Evolutionary conservation across 2,797 vertebrate species (phyloP), one percentile per base, ranked within the genome.

Genomic region (Danio albolineatus): DNA sequence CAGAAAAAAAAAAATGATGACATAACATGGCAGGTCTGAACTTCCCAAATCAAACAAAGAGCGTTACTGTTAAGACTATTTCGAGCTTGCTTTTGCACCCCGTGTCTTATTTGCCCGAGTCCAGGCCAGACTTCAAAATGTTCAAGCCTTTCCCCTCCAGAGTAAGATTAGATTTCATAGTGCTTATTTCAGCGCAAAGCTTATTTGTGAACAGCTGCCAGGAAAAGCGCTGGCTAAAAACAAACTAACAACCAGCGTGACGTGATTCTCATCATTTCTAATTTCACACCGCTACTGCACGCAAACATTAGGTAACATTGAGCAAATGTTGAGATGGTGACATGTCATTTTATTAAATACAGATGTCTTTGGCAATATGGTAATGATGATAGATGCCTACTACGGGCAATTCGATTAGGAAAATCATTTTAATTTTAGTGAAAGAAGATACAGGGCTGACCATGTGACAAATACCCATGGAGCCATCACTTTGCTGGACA

Each of bases 41-140:
- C 43, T 79, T 74, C 76, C 76, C 21, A 79, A 79, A 21, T 57
- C 53, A 28, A 57, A 79, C 77, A 72, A 65, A 65, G 59, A 64
- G 19, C 36, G 69, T 46, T 48, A 73, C 67, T 79, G 78, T 79
- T 64, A 70, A 49, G 54, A 71, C 46, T 53, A 44, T 28, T 78
- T 13, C 60, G 12, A 51, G 10, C 19, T 8, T 1, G 13, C 21
- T 49, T 57, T 67, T 44, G 62, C 62, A 39, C 44, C 17, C 10
- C 9, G 7, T 36, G 28, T 64, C 17, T 17, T 39, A 21, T 54
- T 73, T 65, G 49, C 48, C n/a, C n/a, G 39, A 51, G 49, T 46
- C 16, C 4, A 57, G 19, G n/a, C 7, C 60, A 65, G 60, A 28
- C 49, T 65, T 60, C 57, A 73, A 72, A 79, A 64, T 21, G 39